Evolutionary conservation across 1,140 invertebrate species (phyloP).

Genomic region (Ctenoplectra terminalis): DNA sequence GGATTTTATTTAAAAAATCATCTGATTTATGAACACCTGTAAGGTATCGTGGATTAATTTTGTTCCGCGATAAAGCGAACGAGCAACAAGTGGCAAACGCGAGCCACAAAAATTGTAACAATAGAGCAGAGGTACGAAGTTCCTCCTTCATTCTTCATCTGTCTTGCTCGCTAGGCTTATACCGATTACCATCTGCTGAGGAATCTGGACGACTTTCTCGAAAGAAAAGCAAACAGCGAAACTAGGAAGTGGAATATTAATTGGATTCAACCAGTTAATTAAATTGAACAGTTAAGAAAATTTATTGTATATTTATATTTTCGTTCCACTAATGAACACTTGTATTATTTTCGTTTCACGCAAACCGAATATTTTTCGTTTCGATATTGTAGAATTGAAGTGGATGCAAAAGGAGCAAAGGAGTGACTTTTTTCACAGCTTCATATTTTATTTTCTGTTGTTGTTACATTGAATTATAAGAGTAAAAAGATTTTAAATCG

Average conservation of each 20-base stretch:
- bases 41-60: neutral
- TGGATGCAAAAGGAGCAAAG: no score
- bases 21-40: neutral
- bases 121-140: constrained; percentile 19
- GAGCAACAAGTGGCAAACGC: neutral
- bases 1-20: no score
- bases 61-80: constrained; percentile 16
- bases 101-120: constrained; percentile 31
- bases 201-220: neutral
- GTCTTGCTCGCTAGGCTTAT: constrained; percentile 18
- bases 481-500: no score
- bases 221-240: neutral
- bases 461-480: no score
- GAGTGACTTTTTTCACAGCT: no score
- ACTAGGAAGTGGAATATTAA: neutral
- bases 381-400: no score
- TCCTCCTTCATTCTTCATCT: constrained; percentile 28
- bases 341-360: no score
- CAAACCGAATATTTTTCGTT: no score
- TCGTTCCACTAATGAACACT: no score
- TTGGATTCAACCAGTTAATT: neutral
- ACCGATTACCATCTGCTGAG: constrained; percentile 22
- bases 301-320: no score
- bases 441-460: no score
- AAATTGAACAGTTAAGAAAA: no score